Percentiles rank a stretch among this genome's conserved stretches.
Conservation (phyloP, 2,113 vertebrate genomes). For the Neoarius graeffei region DNA sequence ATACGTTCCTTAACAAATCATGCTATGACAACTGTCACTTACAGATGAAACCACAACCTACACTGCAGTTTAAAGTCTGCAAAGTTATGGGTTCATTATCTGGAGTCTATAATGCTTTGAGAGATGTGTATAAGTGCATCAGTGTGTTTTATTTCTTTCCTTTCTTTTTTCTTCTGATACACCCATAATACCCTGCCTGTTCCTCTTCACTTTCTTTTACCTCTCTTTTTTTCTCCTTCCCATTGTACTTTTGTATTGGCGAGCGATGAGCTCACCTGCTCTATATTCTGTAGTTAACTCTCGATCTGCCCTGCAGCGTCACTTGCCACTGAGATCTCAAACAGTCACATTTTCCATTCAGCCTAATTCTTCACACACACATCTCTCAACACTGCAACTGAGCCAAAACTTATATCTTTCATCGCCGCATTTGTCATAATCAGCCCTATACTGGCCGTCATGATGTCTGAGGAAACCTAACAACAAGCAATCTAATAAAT, state of each 20-base stretch:
- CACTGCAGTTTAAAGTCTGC: not conserved
- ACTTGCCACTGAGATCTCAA: not conserved
- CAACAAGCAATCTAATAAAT: not conserved
- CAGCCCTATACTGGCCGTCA: not conserved
- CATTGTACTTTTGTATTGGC: not conserved
- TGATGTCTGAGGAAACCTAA: not conserved
- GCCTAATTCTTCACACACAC: not conserved
- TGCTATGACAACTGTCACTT: not conserved
- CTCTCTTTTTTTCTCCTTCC: not conserved
- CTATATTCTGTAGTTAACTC: not conserved
- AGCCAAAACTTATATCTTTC: not conserved
- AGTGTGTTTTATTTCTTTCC: not conserved
- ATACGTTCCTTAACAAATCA: not conserved
- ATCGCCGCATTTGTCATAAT: not conserved
- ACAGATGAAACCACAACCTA: not conserved
- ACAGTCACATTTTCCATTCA: conserved; percentile 13
- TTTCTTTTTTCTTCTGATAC: not conserved
- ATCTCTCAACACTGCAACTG: not conserved
- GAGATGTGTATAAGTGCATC: not conserved
- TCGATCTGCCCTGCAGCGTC: not conserved
- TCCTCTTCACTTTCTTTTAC: not conserved
- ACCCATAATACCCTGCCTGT: not conserved
- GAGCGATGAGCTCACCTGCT: conserved; percentile 7
- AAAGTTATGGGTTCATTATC: not conserved
- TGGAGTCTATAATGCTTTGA: not conserved